These are phyloP conservation scores for Cassiopea xamachana DNA, from an alignment of 30 jellyfish, hydroid and myxozoan species.

Conservation along the genomic window DNA sequence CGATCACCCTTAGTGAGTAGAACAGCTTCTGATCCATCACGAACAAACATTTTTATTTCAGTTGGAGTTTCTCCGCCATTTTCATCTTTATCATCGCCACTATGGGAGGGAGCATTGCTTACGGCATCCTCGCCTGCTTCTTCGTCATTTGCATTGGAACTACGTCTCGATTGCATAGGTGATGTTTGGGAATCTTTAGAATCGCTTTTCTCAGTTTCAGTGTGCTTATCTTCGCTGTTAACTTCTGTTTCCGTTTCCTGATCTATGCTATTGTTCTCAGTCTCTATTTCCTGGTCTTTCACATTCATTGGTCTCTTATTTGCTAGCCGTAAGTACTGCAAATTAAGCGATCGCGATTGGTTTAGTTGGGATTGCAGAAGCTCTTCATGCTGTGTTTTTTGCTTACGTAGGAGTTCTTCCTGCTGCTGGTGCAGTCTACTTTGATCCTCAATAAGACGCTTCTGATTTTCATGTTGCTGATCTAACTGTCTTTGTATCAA, in stretches of 20 bases:
- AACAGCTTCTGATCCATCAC: conserved; percentile 82
- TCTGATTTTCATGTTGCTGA: conserved; percentile 69
- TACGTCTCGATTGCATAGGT: conserved; percentile 56
- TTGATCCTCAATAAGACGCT: conserved; percentile 56
- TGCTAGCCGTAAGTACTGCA: conserved; percentile 43
- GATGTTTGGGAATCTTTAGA: conserved; percentile 71
- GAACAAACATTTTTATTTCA: conserved; percentile 77
- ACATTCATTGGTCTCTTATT: conserved; percentile 37
- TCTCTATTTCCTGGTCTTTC: conserved; percentile 48
- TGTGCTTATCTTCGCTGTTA: conserved; percentile 53
- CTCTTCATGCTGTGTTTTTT: conserved; percentile 67
- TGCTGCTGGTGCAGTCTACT: conserved; percentile 67
- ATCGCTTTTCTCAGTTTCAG: conserved; percentile 68
- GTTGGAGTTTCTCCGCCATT: conserved; percentile 20
- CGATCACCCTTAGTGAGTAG: conserved; percentile 86
- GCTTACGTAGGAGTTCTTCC: conserved; percentile 62
- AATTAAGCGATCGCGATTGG: conserved; percentile 59
- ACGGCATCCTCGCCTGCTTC: too few relatives aligned
- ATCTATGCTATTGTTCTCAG: conserved; percentile 50
- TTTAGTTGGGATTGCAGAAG: conserved; percentile 54
- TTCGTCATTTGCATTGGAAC: conserved; percentile 29
- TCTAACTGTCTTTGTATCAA: conserved; percentile 66
- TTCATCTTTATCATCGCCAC: neutral
- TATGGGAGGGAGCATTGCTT: too few relatives aligned
- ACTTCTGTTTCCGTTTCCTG: conserved; percentile 67